A percentile compares a stretch with the other conserved stretches of the same genome.
These are phyloP conservation scores for Caenorhabditis sinica DNA, from an alignment of 2,888 invertebrate species.

Conservation along the genomic window DNA sequence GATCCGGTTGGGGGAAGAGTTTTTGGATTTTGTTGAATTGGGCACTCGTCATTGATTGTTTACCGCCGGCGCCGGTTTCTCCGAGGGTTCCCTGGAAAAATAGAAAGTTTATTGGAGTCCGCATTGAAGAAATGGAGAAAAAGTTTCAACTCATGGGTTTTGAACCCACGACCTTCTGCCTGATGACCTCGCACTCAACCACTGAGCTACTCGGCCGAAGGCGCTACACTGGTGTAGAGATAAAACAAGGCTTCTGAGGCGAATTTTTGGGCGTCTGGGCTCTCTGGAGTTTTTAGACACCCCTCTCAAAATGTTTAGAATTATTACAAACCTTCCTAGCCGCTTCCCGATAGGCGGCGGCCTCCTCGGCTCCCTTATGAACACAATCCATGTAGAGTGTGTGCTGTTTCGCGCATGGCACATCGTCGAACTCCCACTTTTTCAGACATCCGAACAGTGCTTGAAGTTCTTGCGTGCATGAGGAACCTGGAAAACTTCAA, in stretches of 20 bases:
- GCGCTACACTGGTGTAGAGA: too few species aligned
- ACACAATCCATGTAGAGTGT: slow-evolving; percentile 79
- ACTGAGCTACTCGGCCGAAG: too few species aligned
- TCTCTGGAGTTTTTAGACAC: not conserved
- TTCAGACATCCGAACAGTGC: slow-evolving; percentile 81
- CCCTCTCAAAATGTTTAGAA: not conserved
- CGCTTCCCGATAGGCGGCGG: slow-evolving; percentile 75
- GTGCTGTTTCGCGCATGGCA: slow-evolving; percentile 79
- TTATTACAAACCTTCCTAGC: slow-evolving; percentile 70
- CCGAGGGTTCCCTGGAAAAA: slow-evolving; percentile 77
- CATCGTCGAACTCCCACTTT: slow-evolving; percentile 83
- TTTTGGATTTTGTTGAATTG: slow-evolving; percentile 82
- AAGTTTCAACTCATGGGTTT: too few species aligned
- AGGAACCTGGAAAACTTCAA: too few species aligned
- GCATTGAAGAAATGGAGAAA: too few species aligned
- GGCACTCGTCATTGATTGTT: slow-evolving; percentile 71
- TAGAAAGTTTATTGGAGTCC: too few species aligned
- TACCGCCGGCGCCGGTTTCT: slow-evolving; percentile 64
- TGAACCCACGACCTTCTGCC: too few species aligned
- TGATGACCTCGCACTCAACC: too few species aligned
- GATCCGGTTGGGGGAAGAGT: slow-evolving; percentile 80
- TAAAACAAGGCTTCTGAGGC: too few species aligned
- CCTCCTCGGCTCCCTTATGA: slow-evolving; percentile 72
- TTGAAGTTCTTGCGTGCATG: slow-evolving; percentile 82
- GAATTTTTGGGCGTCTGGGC: not conserved